Evolutionary conservation across 2,113 vertebrate genomes (phyloP), one percentile per base, ranked within the genome.

Genomic region (Prionailurus viverrinus): DNA sequence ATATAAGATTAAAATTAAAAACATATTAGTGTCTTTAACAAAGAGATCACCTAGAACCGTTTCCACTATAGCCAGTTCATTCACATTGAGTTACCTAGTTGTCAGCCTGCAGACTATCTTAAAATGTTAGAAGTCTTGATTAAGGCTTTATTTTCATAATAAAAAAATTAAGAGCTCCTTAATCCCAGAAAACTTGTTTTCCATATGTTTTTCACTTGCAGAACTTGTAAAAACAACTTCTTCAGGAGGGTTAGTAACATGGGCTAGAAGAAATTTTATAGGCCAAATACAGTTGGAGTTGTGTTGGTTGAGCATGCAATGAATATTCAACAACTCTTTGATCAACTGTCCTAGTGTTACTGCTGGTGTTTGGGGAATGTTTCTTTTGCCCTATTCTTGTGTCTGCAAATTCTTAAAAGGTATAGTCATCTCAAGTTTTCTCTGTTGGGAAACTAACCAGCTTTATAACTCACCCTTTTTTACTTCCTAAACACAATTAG

Each of bases 151-250:
- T 95, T 86, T 92, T 83, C 19, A 51, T 78, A 65, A 29, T 91
- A 82, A 85, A 84, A 61, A 89, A 68, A 39, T 18, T 74, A 31
- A 23, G 13, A 85, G 4, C 71, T 68, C 33, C 16, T 86, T 36
- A 78, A 78, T 89, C 68, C 79, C 41, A 86, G 36, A 83, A 78
- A 82, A 33, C 21, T 83, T 78, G 14, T 89, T 21, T 63, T 76
- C 6, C 15, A 21, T 39, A 74, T 87, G 63, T 89, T 82, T 94
- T 83, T 61, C 27, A 68, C 15, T 66, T 95, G 7, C 82, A 79
- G 18, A 92, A 71, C 4, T 55, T 85, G 1, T 94, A 88, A 65
- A 93, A 95, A 68, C 58, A 94, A 58, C 41, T 89, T 94, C 21
- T 89, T 86, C 16, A 23, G 19, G 25, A 51, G 3, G 48, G 12